Evolutionary conservation across 2,888 invertebrate genomes (phyloP).

Genomic region (Amiota communis): DNA sequence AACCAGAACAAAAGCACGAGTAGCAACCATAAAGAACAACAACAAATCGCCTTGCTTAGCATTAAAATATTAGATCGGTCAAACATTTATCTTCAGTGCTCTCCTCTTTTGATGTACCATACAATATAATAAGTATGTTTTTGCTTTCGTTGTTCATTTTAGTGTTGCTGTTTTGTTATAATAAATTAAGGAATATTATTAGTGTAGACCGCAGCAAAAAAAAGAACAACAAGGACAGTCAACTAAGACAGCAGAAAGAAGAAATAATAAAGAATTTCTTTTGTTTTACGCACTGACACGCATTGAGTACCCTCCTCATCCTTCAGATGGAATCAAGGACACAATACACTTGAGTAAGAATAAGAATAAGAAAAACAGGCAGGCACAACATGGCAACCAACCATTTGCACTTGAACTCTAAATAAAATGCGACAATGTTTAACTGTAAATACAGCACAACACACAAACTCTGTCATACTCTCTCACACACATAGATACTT

Average conservation of each 20-base stretch:
- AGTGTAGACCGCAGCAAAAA: neutral
- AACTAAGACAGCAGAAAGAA: no score
- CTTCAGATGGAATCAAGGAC: neutral
- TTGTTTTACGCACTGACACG: slow-evolving; percentile 1
- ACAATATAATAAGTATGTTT: no score
- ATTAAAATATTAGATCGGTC: neutral
- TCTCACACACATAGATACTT: neutral
- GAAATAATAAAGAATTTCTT: neutral
- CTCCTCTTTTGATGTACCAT: neutral
- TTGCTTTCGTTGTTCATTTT: neutral
- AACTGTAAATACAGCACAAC: neutral
- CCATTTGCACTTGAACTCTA: slow-evolving; percentile 37
- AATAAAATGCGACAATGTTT: neutral
- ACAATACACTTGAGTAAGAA: neutral
- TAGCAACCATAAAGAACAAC: neutral
- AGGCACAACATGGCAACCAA: slow-evolving; percentile 30
- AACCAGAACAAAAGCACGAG: neutral
- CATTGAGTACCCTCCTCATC: no score
- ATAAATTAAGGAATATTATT: slow-evolving; percentile 22
- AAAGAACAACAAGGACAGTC: no score
- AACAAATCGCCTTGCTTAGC: neutral
- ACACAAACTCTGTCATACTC: neutral
- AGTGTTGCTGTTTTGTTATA: slow-evolving; percentile 1
- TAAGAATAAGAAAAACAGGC: neutral
- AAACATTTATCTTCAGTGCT: neutral